Conservation (phyloP, 1,140 invertebrate genomes). For the Patella vulgata region DNA sequence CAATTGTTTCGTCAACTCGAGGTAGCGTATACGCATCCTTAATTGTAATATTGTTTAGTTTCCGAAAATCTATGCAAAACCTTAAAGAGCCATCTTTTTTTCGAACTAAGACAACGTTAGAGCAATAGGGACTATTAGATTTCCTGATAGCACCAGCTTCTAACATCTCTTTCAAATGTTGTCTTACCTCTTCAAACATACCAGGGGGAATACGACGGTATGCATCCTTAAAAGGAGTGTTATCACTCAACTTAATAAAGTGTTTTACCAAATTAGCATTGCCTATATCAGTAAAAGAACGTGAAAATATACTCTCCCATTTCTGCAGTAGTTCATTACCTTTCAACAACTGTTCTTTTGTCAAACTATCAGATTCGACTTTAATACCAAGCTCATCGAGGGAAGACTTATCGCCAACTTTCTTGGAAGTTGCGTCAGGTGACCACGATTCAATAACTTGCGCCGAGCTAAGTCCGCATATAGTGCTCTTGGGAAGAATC, state of each 20-base stretch:
- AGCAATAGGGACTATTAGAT: conserved; percentile 18
- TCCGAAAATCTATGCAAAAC: conserved; percentile 67
- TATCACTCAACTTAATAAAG: conserved; percentile 17
- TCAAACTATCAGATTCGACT: no score
- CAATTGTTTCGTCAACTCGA: conserved; percentile 66
- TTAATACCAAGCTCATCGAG: no score
- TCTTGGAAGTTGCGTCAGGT: no score
- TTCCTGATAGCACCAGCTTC: conserved; percentile 19
- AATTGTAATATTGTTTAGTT: conserved; percentile 66
- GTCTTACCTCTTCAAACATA: conserved; percentile 26
- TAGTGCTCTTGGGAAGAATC: no score
- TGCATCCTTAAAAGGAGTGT: conserved; percentile 20
- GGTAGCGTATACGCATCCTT: conserved; percentile 70
- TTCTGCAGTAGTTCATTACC: no score
- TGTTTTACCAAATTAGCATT: no score
- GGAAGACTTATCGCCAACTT: no score
- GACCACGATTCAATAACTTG: no score
- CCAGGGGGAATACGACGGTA: conserved; percentile 17
- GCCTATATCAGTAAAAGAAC: no score
- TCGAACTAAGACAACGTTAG: conserved; percentile 14
- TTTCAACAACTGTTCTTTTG: no score
- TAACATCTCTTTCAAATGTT: conserved; percentile 18
- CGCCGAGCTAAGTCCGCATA: no score
- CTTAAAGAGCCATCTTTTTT: conserved; percentile 44
- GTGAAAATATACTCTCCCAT: no score